A percentile compares a stretch with the other conserved stretches of the same genome.
These are phyloP conservation scores for Scolopax bukidnonensis DNA, from an alignment of 2,797 vertebrate species.

Conservation along the genomic window DNA sequence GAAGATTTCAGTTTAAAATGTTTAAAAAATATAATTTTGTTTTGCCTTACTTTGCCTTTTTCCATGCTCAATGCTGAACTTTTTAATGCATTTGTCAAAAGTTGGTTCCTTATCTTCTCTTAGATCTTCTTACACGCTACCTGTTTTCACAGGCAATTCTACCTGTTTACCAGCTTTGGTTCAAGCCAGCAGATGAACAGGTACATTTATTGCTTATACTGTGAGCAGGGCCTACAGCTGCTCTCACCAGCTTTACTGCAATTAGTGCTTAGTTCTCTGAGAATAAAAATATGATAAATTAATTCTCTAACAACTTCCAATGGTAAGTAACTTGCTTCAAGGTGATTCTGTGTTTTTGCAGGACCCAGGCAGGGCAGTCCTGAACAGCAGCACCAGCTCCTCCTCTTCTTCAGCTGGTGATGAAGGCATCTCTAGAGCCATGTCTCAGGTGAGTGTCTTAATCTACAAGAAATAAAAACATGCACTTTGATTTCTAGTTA, in stretches of 20 bases:
- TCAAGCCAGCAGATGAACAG: slow-evolving; percentile 26
- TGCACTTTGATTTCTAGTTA: background rate
- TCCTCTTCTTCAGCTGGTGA: slow-evolving; percentile 8
- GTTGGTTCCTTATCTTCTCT: background rate
- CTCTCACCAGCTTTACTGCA: background rate
- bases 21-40: background rate
- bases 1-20: background rate
- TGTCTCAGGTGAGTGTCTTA: slow-evolving; percentile 1
- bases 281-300: background rate
- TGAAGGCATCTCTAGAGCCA: background rate
- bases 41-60: background rate
- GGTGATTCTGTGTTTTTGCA: background rate
- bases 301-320: background rate
- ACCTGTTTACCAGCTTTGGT: slow-evolving; percentile 32
- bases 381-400: background rate
- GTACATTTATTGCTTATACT: background rate
- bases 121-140: background rate
- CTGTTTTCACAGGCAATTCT: slow-evolving; percentile 33
- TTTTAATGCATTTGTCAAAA: background rate
- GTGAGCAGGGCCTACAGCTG: background rate
- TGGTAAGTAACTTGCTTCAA: background rate
- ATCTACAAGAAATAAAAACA: background rate
- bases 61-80: background rate
- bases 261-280: background rate
- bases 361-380: background rate